phyloP scores from a whole-genome alignment of 2,113 vertebrate genomes.

The Thamnophis sirtalis region DNA sequence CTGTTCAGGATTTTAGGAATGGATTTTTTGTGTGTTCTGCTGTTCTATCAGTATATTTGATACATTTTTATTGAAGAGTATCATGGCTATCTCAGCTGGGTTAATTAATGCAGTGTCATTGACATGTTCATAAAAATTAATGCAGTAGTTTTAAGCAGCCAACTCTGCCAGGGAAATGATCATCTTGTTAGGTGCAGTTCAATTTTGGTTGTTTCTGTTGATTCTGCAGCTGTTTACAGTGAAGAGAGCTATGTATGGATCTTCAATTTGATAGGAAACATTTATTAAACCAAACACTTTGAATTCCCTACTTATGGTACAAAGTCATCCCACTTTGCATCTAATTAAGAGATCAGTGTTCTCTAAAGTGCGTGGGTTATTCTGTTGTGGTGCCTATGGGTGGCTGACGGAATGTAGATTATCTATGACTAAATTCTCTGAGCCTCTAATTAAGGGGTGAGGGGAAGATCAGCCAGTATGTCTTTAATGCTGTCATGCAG shows the following conservation, averaged over 20 bases:
- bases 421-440: conserved; percentile 10
- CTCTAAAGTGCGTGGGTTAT: background rate
- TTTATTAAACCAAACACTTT: background rate
- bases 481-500: background rate
- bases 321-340: background rate
- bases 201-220: background rate
- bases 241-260: background rate
- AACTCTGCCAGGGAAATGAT: background rate
- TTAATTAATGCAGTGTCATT: background rate
- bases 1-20: background rate
- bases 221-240: background rate
- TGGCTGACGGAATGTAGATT: conserved; percentile 3
- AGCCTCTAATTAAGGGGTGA: conserved; percentile 7
- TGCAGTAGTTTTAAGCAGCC: background rate
- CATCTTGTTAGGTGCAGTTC: accelerated
- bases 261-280: background rate
- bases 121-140: background rate
- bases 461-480: background rate
- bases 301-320: background rate
- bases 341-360: conserved; percentile 12
- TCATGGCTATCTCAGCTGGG: background rate
- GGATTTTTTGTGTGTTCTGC: background rate
- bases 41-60: too few relatives aligned
- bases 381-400: conserved; percentile 10
- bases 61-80: background rate